These are phyloP conservation scores for Puffinus mauretanicus DNA, from an alignment of 2,113 vertebrate species.

Conservation along the genomic window DNA sequence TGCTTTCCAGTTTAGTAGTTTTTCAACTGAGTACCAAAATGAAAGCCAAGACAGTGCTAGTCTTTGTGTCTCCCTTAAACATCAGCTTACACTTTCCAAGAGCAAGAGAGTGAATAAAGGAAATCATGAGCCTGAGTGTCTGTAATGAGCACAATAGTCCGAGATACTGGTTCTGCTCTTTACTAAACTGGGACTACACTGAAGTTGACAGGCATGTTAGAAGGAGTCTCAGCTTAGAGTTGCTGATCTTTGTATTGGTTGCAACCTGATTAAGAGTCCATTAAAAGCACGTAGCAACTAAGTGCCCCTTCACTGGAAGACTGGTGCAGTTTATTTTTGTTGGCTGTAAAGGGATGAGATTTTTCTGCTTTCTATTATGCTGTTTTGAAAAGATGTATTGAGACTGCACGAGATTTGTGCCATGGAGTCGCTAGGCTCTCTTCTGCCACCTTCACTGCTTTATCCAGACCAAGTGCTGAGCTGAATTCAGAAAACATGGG, in stretches of 20 bases:
- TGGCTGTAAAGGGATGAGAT: neutral
- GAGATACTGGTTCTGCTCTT: neutral
- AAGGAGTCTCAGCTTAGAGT: neutral
- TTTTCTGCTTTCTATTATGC: neutral
- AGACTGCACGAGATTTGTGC: neutral
- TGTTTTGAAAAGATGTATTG: neutral
- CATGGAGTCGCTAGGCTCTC: neutral
- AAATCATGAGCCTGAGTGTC: neutral
- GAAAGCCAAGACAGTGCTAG: neutral
- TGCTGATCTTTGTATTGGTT: neutral
- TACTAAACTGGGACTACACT: neutral
- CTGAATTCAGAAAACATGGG: neutral
- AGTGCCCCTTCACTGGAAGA: neutral
- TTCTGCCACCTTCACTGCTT: neutral
- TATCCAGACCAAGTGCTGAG: neutral
- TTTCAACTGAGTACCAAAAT: neutral
- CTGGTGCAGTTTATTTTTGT: neutral
- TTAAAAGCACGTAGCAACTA: neutral
- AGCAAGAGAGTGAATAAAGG: neutral
- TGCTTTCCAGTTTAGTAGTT: neutral
- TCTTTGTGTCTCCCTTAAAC: neutral
- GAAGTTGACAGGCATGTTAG: neutral
- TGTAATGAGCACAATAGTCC: neutral
- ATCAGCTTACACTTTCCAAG: neutral
- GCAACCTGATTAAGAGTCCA: neutral